These are phyloP conservation scores for Camponotus vicinus DNA, from an alignment of 1,140 invertebrate genomes.

Conservation along the genomic window DNA sequence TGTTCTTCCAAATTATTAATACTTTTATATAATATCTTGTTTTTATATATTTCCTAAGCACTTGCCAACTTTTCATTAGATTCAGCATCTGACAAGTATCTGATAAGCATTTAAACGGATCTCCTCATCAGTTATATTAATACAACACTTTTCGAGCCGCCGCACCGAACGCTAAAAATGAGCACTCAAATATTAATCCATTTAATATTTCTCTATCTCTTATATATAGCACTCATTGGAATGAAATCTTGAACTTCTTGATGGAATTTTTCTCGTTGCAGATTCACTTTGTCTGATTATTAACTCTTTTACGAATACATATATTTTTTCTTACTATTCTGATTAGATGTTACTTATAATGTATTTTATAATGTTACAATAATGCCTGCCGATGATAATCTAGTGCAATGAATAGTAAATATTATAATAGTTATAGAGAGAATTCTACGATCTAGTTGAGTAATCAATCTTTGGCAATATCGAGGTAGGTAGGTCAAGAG, in stretches of 20 bases:
- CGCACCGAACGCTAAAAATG: constrained; percentile 69
- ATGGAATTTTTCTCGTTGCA: constrained; percentile 59
- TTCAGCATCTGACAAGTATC: constrained; percentile 56
- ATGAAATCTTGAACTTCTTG: constrained; percentile 62
- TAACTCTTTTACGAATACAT: constrained; percentile 34
- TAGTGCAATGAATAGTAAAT: constrained; percentile 77
- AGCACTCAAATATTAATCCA: constrained; percentile 32
- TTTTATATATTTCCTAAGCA: constrained; percentile 75
- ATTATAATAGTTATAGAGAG: constrained; percentile 81
- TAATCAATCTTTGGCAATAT: constrained; percentile 71
- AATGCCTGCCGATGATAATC: constrained; percentile 69
- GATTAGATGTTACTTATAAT: constrained; percentile 40
- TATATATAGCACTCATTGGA: constrained; percentile 73
- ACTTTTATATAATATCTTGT: constrained; percentile 70
- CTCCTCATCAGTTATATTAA: constrained; percentile 54
- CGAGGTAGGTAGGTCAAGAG: constrained; percentile 74
- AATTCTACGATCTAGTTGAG: constrained; percentile 80
- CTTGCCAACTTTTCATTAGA: constrained; percentile 73
- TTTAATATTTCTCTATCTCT: constrained; percentile 44
- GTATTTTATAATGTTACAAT: constrained; percentile 27
- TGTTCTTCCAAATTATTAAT: constrained; percentile 69
- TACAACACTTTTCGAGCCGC: constrained; percentile 69
- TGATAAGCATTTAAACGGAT: constrained; percentile 58
- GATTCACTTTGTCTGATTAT: constrained; percentile 39
- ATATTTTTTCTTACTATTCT: constrained; percentile 29